Conservation (phyloP, 2,797 vertebrate species). For the Octomys mimax region DNA sequence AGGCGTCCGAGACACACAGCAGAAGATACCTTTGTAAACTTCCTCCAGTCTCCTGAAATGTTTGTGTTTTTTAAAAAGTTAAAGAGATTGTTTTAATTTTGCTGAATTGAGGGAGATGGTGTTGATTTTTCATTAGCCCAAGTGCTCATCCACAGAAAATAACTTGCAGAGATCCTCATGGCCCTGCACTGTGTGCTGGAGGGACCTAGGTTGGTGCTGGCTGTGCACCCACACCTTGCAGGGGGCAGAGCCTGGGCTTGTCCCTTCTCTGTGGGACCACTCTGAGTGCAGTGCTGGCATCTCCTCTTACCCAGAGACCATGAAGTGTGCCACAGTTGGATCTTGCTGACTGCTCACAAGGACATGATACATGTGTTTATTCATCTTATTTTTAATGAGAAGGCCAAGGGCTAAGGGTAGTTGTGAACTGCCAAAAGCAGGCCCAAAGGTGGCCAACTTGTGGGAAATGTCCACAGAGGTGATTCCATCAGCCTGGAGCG, state of each 20-base stretch:
- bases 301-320: accelerated
- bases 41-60: not conserved
- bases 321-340: accelerated
- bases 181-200: not conserved
- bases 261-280: not conserved
- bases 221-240: not conserved
- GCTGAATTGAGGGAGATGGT: not conserved
- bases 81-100: constrained; percentile 22
- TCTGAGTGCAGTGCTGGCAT: not conserved
- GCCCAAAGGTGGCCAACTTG: no score
- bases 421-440: not conserved
- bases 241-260: not conserved
- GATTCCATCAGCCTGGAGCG: not conserved
- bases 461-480: not conserved
- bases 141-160: constrained; percentile 30
- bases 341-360: not conserved
- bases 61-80: constrained; percentile 12
- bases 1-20: not conserved
- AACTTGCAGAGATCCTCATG: not conserved
- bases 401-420: not conserved
- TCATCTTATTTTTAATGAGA: not conserved
- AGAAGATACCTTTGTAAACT: not conserved
- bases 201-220: not conserved
- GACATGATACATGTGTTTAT: no score
- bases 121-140: not conserved